Conservation (phyloP, 35 echinoderm and acorn worm genomes). For the Antedon bifida region DNA sequence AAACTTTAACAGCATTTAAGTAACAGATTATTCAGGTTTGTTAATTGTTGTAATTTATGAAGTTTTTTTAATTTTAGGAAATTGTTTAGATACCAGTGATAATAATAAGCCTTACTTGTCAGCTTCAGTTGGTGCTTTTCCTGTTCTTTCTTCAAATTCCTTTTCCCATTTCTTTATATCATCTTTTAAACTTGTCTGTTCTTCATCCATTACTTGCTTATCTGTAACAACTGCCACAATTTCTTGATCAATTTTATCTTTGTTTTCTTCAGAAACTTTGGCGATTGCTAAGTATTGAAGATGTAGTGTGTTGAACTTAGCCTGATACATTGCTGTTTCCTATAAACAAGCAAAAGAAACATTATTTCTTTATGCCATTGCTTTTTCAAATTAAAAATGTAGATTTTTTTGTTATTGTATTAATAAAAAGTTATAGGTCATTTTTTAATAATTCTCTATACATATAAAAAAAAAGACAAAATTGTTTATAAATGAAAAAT, state of each 20-base stretch:
- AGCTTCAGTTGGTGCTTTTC: slow-evolving; percentile 58
- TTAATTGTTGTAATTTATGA: too few relatives aligned
- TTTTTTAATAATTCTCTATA: too few relatives aligned
- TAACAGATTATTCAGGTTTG: too few relatives aligned
- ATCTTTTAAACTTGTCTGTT: slow-evolving; percentile 41
- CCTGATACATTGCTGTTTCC: slow-evolving; percentile 37
- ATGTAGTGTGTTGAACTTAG: slow-evolving; percentile 35
- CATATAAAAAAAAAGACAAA: too few relatives aligned
- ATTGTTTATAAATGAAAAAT: too few relatives aligned
- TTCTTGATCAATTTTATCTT: slow-evolving; percentile 47
- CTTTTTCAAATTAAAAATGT: background rate
- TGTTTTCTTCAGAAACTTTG: slow-evolving; percentile 20
- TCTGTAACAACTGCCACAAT: slow-evolving; percentile 55
- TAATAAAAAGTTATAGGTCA: too few relatives aligned
- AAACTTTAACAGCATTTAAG: too few relatives aligned
- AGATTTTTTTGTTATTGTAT: too few relatives aligned
- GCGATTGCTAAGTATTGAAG: slow-evolving; percentile 29
- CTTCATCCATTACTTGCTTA: slow-evolving; percentile 53
- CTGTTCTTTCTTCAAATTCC: slow-evolving; percentile 64
- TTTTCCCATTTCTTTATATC: slow-evolving; percentile 83
- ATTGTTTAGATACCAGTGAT: too few relatives aligned
- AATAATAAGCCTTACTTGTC: slow-evolving; percentile 70
- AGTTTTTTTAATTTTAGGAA: too few relatives aligned
- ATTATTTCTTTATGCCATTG: background rate
- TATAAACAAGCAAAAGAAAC: background rate